phyloP scores from a whole-genome alignment of 1,140 invertebrate species.

The Leptinotarsa lineolata region DNA sequence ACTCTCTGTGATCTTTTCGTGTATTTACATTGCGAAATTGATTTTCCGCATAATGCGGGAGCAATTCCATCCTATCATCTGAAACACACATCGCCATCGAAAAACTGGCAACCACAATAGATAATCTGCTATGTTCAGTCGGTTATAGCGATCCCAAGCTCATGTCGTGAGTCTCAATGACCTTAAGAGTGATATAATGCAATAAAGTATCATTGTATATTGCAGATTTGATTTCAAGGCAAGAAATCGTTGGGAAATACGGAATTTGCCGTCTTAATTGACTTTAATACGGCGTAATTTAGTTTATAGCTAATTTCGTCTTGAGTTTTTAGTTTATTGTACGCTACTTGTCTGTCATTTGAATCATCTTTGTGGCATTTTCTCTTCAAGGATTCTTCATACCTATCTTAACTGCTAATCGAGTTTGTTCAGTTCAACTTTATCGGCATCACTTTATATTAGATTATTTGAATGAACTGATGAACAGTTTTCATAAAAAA shows the following conservation, averaged over 20 bases:
- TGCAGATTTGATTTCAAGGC: conserved; percentile 20
- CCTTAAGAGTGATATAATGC: conserved; percentile 20
- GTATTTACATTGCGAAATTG: background rate
- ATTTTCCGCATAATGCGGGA: background rate
- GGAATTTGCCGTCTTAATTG: conserved; percentile 1
- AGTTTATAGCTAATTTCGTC: background rate
- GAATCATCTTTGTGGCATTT: background rate
- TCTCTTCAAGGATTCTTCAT: background rate
- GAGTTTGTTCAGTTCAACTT: too few relatives aligned
- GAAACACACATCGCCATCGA: background rate
- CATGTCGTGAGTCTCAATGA: conserved; percentile 14
- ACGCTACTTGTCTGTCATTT: background rate
- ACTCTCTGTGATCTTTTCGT: conserved; percentile 1
- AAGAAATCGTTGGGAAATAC: conserved; percentile 18
- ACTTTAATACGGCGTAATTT: background rate
- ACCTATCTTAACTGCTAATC: too few relatives aligned
- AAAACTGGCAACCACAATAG: background rate
- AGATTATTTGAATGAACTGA: too few relatives aligned
- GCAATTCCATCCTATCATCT: background rate
- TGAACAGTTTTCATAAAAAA: too few relatives aligned
- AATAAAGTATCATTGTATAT: conserved; percentile 21
- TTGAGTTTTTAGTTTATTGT: background rate
- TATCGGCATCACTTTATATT: too few relatives aligned
- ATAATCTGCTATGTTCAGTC: conserved; percentile 2
- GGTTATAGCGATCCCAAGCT: conserved; percentile 15